These are phyloP conservation scores for Elgaria multicarinata DNA, from an alignment of 2,113 vertebrate species.

Conservation along the genomic window DNA sequence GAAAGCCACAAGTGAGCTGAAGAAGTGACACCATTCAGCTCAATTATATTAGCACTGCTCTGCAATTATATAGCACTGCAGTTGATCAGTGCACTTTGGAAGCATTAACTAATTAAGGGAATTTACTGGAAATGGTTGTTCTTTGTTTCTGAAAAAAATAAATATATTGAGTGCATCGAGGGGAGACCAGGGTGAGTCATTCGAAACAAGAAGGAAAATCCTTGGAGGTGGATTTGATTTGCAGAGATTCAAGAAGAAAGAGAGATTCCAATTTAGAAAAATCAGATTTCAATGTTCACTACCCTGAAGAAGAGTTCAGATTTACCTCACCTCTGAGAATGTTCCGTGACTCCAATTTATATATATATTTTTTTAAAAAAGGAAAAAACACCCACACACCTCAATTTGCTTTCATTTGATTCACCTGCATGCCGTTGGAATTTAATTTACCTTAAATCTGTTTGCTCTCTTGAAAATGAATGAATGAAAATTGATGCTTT, in stretches of 20 bases:
- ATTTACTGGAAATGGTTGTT: constrained; percentile 67
- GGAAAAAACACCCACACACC: neutral
- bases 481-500: neutral
- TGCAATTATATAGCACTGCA: constrained; percentile 69
- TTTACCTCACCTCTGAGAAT: neutral
- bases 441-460: constrained; percentile 4
- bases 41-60: constrained; percentile 68
- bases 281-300: neutral
- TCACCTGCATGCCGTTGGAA: neutral
- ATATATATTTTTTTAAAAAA: neutral
- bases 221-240: constrained; percentile 9
- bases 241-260: neutral
- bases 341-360: neutral
- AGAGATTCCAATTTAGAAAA: constrained; percentile 4
- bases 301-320: neutral
- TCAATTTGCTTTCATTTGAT: neutral
- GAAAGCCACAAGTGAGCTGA: constrained; percentile 25
- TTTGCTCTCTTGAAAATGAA: neutral
- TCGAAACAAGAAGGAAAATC: neutral
- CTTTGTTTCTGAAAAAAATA: constrained; percentile 31
- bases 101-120: constrained; percentile 74
- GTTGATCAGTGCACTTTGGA: constrained; percentile 69
- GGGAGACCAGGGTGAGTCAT: neutral
- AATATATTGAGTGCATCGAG: neutral
- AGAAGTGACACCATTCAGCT: constrained; percentile 59